Evolutionary conservation across 2,888 invertebrate genomes (phyloP).

Genomic region (Hoplodrina ambigua): DNA sequence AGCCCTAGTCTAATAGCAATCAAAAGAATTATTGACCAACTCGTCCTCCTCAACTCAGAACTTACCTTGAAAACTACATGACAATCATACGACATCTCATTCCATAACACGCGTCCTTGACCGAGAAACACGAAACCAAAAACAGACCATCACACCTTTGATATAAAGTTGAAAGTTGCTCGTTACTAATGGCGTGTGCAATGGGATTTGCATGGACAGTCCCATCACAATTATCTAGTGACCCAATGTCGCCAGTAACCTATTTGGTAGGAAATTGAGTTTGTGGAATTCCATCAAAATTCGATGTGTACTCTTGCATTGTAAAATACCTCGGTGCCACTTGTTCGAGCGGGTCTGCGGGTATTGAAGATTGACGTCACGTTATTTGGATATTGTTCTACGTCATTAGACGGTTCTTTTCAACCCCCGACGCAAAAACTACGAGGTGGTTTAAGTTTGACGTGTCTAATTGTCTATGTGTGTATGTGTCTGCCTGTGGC

Average conservation of each 20-base stretch:
- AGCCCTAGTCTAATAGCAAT: too few species aligned
- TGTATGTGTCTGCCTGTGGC: too few species aligned
- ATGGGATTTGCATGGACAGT: slow-evolving; percentile 78
- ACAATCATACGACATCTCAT: slow-evolving; percentile 39
- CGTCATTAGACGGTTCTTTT: too few species aligned
- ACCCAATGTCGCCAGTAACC: slow-evolving; percentile 85
- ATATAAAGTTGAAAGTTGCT: slow-evolving; percentile 58
- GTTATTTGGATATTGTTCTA: slow-evolving; percentile 10
- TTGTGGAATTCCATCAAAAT: slow-evolving; percentile 89
- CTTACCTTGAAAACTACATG: slow-evolving; percentile 29
- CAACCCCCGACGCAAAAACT: too few species aligned
- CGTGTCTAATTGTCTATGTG: too few species aligned
- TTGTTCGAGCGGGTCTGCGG: slow-evolving; percentile 16
- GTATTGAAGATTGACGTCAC: slow-evolving; percentile 25
- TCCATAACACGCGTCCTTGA: slow-evolving; percentile 54
- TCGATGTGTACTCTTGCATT: slow-evolving; percentile 84
- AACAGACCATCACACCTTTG: slow-evolving; percentile 38
- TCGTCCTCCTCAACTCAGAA: slow-evolving; percentile 1
- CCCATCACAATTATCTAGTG: slow-evolving; percentile 84
- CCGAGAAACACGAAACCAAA: slow-evolving; percentile 46
- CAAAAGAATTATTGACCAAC: slow-evolving; percentile 12
- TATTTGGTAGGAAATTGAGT: slow-evolving; percentile 88
- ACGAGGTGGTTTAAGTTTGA: too few species aligned
- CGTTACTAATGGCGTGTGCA: slow-evolving; percentile 52
- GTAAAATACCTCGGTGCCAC: slow-evolving; percentile 72